Evolutionary conservation across 35 echinoderm and acorn worm species (phyloP).

Genomic region (Apostichopus japonicus): DNA sequence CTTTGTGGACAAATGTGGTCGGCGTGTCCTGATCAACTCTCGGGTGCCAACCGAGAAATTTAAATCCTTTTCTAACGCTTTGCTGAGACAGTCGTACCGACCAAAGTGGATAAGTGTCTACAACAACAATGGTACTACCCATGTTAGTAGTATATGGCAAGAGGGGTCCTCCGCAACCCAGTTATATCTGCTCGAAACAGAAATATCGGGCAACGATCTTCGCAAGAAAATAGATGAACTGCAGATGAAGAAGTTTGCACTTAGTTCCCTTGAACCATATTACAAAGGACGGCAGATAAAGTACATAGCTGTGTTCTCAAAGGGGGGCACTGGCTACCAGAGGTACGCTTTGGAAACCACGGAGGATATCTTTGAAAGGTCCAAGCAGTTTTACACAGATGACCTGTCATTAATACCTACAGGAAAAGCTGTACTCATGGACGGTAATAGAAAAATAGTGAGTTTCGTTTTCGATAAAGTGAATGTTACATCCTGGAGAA

Average conservation of each 20-base stretch:
- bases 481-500: slow-evolving; percentile 76
- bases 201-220: slow-evolving; percentile 49
- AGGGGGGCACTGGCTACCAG: slow-evolving; percentile 43
- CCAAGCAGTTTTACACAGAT: slow-evolving; percentile 28
- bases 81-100: slow-evolving; percentile 31
- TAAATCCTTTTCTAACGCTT: slow-evolving; percentile 59
- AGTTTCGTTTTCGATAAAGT: slow-evolving; percentile 71
- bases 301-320: slow-evolving; percentile 37
- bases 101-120: slow-evolving; percentile 89
- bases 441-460: slow-evolving; percentile 56
- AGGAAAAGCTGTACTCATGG: slow-evolving; percentile 61
- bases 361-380: slow-evolving; percentile 56
- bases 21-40: slow-evolving; percentile 49
- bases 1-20: slow-evolving; percentile 59
- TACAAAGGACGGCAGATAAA: not conserved
- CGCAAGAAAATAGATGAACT: slow-evolving; percentile 43
- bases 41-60: slow-evolving; percentile 70
- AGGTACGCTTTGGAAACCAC: slow-evolving; percentile 57
- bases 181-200: not conserved
- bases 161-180: not conserved
- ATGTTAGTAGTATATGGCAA: slow-evolving; percentile 66
- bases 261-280: slow-evolving; percentile 72
- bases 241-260: slow-evolving; percentile 9
- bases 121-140: slow-evolving; percentile 51
- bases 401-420: slow-evolving; percentile 49